Base-by-base conservation (phyloP, 2,113 vertebrate genomes). In the Pelusios castaneus region DNA sequence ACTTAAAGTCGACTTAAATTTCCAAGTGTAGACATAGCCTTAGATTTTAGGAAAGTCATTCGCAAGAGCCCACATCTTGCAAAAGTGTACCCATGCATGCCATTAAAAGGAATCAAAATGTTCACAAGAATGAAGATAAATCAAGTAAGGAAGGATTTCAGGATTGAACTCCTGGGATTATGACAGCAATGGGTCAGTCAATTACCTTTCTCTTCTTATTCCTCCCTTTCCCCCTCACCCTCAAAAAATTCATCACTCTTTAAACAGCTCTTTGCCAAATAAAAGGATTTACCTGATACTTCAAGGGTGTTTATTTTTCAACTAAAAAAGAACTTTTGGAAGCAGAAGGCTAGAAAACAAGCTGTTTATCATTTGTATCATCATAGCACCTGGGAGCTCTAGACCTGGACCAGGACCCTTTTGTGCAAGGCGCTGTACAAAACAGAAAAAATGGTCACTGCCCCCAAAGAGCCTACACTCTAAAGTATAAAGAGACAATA, bases 31-130 rank as follows among this genome's bases (percentile, higher is more conserved):
- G n/a, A n/a, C n/a, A n/a, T n/a, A n/a, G n/a, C n/a, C n/a, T n/a
- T 89, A 76, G 21, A 85, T 73, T 70, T 13, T 52, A 90, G 94
- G 56, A 81, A 91, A 47, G 31, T 1, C 70, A 87, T 47, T 47
- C 10, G 47, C 55, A 94, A 77, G 73, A 94, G 52, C 3, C 90
- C 89, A 87, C 63, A 77, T 89, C 55, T 70, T 89, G 88, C 88
- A 93, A 45, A 25, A 27, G n/a, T 55, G 77, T 85, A 34, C 27
- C 4, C 51, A 78, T 14, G 79, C 3, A 82, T 25, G n/a, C 56
- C 88, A 87, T 52, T 89, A 87, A 95, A 92, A 87, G 6, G 27
- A 87, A 93, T 79, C 89, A 34, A 43, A 95, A 34, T 49, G 88
- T 43, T 51, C 89, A 87, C 0, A 2, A 82, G 86, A 93, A 91